These are phyloP conservation scores for Yponomeuta plumbellus DNA, from an alignment of 2,888 invertebrate species.

Conservation along the genomic window DNA sequence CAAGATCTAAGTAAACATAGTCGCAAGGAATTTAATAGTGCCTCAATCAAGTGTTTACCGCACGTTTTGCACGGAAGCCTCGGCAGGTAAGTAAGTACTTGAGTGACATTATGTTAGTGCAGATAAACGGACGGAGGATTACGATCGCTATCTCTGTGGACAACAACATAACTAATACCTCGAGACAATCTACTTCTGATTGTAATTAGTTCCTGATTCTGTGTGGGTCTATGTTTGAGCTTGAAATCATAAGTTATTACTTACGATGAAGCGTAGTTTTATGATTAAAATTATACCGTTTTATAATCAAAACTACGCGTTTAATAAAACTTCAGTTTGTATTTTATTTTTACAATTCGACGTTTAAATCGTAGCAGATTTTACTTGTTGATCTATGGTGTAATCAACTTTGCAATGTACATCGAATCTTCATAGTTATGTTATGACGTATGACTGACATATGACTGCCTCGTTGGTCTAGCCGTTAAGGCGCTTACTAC, in stretches of 20 bases:
- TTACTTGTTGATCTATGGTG: too few relatives aligned
- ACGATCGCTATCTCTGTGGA: not conserved
- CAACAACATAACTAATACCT: not conserved
- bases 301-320: too few relatives aligned
- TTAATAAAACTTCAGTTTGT: too few relatives aligned
- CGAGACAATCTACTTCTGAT: not conserved
- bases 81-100: not conserved
- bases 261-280: too few relatives aligned
- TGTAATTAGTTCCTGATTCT: conserved; percentile 6
- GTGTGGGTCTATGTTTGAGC: not conserved
- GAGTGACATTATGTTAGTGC: not conserved
- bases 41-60: not conserved
- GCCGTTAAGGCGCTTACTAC: too few relatives aligned
- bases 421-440: too few relatives aligned
- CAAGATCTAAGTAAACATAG: not conserved
- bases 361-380: too few relatives aligned
- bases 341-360: too few relatives aligned
- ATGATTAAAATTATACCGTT: too few relatives aligned
- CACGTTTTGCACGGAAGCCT: not conserved
- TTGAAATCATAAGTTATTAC: not conserved
- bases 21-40: not conserved
- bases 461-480: too few relatives aligned
- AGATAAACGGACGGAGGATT: not conserved
- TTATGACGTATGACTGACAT: too few relatives aligned
- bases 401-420: too few relatives aligned